phyloP scores from a whole-genome alignment of 2,888 invertebrate species.

The Mamestra brassicae region DNA sequence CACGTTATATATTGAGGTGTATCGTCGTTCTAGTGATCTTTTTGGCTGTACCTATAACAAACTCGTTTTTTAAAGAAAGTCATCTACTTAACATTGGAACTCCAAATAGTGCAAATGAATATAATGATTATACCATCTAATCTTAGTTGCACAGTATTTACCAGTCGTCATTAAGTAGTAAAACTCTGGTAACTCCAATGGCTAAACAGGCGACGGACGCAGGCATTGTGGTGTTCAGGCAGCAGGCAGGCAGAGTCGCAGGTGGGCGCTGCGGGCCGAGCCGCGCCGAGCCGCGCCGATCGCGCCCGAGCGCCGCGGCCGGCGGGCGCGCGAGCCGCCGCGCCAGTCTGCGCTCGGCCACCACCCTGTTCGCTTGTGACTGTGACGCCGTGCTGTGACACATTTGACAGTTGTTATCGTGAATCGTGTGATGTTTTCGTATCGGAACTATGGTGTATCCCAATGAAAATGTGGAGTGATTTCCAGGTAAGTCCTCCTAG shows the following conservation, averaged over 20 bases:
- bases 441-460: conserved; percentile 91
- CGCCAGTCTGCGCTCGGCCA: conserved; percentile 88
- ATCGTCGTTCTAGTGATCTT: conserved; percentile 1
- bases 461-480: conserved; percentile 91
- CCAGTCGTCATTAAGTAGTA: not conserved
- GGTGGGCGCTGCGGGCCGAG: conserved; percentile 84
- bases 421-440: conserved; percentile 90
- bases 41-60: not conserved
- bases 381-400: conserved; percentile 87
- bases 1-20: conserved; percentile 19
- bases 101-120: conserved; percentile 2
- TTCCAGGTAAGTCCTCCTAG: conserved; percentile 84
- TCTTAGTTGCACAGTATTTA: conserved; percentile 46
- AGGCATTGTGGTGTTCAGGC: conserved; percentile 67
- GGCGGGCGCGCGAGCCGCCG: conserved; percentile 65
- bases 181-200: conserved; percentile 77
- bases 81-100: conserved; percentile 12
- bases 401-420: conserved; percentile 90
- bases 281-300: conserved; percentile 70
- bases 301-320: conserved; percentile 63
- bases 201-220: conserved; percentile 70
- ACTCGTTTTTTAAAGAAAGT: conserved; percentile 15
- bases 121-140: conserved; percentile 49
- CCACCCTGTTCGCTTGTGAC: conserved; percentile 81
- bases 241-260: conserved; percentile 80